Evolutionary conservation across 2,797 vertebrate genomes (phyloP).

Genomic region (Rhinatrema bivittatum): DNA sequence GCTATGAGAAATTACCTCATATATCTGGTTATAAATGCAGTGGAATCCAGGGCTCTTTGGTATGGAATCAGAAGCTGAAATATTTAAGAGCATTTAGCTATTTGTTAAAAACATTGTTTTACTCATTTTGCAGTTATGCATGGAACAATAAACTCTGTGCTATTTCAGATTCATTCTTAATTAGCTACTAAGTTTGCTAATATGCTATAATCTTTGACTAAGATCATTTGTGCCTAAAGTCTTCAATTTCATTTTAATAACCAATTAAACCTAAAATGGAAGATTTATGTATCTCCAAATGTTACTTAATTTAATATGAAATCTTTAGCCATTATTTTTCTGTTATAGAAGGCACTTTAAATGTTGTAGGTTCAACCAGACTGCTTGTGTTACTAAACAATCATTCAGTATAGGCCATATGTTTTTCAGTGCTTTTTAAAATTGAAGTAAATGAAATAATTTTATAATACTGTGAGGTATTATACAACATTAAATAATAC

Average conservation of each 20-base stretch:
- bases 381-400: not conserved
- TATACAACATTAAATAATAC: too few relatives aligned
- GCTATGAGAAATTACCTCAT: too few relatives aligned
- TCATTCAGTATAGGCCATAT: too few relatives aligned
- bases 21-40: too few relatives aligned
- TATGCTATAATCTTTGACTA: conserved; percentile 4
- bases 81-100: too few relatives aligned
- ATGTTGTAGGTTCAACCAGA: not conserved
- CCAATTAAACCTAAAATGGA: conserved; percentile 11
- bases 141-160: not conserved
- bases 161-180: conserved; percentile 21
- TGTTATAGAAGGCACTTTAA: not conserved
- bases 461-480: too few relatives aligned
- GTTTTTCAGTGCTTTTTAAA: too few relatives aligned
- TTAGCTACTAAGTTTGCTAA: conserved; percentile 9
- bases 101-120: not conserved
- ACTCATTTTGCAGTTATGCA: too few relatives aligned
- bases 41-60: too few relatives aligned
- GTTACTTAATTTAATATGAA: conserved; percentile 9
- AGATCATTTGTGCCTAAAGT: conserved; percentile 15
- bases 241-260: conserved; percentile 26
- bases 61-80: too few relatives aligned
- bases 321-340: conserved; percentile 5
- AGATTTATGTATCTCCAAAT: conserved; percentile 7
- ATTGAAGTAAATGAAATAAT: too few relatives aligned